Conservation (phyloP, 2,113 vertebrate genomes). For the Verasper variegatus region DNA sequence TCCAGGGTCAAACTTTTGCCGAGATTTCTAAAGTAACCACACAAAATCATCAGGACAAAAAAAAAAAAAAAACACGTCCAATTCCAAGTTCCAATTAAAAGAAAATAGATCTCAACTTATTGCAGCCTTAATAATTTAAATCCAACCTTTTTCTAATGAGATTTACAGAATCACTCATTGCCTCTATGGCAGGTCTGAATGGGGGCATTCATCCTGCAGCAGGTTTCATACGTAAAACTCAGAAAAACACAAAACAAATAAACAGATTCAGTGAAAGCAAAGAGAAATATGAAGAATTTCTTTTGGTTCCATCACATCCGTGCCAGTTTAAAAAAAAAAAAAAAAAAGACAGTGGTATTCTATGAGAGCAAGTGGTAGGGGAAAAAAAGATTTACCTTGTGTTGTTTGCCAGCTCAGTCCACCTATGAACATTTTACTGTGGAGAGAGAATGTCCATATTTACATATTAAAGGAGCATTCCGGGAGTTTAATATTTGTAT, state of each 20-base stretch:
- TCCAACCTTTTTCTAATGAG: background rate
- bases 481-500: background rate
- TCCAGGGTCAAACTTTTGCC: background rate
- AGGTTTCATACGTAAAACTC: conserved; percentile 9
- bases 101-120: background rate
- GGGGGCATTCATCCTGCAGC: conserved; percentile 56
- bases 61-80: no score
- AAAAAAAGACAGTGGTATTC: conserved; percentile 21
- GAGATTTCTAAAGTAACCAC: background rate
- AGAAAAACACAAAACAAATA: conserved; percentile 16
- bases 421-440: conserved; percentile 97
- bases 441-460: conserved; percentile 46
- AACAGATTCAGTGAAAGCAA: conserved; percentile 9
- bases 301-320: conserved; percentile 8
- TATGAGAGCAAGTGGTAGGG: conserved; percentile 29
- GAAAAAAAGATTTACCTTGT: conserved; percentile 88
- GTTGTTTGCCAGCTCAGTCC: conserved; percentile 97
- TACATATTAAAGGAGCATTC: background rate
- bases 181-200: conserved; percentile 47
- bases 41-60: background rate
- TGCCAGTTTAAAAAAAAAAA: conserved; percentile 10
- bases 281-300: conserved; percentile 20
- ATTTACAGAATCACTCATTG: conserved; percentile 19
- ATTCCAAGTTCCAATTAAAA: no score
- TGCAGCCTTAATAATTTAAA: background rate